phyloP scores from a whole-genome alignment of 2,797 vertebrate species.

The Cyprinella venusta region DNA sequence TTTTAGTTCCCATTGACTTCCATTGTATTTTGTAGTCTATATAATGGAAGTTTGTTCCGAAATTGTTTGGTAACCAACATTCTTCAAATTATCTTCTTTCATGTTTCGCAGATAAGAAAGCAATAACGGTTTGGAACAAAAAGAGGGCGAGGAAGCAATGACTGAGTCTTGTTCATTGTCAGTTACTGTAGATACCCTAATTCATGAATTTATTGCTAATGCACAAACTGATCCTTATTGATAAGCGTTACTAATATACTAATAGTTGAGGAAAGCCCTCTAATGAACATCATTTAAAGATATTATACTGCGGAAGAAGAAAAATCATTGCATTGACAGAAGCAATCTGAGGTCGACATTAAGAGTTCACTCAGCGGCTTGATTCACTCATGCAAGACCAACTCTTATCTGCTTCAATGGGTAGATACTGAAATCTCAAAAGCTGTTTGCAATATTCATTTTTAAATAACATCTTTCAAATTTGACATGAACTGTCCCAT shows the following conservation, averaged over 20 bases:
- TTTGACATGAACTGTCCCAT: background rate
- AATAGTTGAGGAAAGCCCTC: background rate
- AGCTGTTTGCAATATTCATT: background rate
- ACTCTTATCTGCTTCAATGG: background rate
- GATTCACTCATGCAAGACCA: background rate
- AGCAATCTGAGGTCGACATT: background rate
- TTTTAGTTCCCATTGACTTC: background rate
- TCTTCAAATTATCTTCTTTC: background rate
- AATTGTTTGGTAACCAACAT: background rate
- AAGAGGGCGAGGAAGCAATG: too few species aligned
- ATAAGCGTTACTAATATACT: background rate
- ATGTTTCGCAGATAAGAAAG: background rate
- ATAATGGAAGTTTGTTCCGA: background rate
- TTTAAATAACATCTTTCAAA: constrained; percentile 3
- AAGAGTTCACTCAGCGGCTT: background rate
- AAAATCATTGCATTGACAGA: background rate
- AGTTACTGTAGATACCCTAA: background rate
- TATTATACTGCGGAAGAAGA: background rate
- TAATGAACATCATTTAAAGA: background rate
- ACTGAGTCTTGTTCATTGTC: background rate
- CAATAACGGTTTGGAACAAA: background rate
- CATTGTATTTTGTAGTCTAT: background rate
- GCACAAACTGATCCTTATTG: background rate
- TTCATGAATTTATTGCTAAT: background rate
- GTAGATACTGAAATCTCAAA: background rate